Conservation (phyloP, 1,140 invertebrate genomes). For the Penaeus japonicus region DNA sequence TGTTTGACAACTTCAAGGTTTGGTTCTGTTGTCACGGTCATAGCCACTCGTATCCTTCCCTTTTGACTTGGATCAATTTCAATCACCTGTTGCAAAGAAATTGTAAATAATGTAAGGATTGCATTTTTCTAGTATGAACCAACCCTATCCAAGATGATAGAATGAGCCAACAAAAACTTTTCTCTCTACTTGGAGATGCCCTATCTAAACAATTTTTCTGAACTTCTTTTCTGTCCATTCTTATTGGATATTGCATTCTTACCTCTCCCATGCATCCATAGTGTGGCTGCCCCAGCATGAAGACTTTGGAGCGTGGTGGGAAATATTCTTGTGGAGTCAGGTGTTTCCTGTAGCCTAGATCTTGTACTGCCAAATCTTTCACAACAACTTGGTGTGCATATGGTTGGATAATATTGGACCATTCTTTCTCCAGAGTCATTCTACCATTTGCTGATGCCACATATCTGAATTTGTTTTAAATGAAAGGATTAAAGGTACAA, state of each 20-base stretch:
- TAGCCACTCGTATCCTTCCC: constrained; percentile 50
- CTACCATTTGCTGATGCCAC: constrained; percentile 67
- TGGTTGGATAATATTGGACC: constrained; percentile 67
- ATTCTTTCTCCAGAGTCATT: constrained; percentile 76
- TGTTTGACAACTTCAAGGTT: constrained; percentile 52
- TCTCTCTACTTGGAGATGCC: no score
- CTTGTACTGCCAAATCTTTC: constrained; percentile 69
- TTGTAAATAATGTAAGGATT: neutral
- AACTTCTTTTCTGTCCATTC: constrained; percentile 52
- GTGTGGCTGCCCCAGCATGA: constrained; percentile 79
- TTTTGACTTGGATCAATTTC: constrained; percentile 53
- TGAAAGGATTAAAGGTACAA: neutral
- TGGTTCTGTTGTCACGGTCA: constrained; percentile 41
- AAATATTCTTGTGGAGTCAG: constrained; percentile 77
- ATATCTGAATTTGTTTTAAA: constrained; percentile 62
- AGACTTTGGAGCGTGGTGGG: constrained; percentile 72
- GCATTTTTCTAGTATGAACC: no score
- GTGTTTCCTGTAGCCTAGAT: constrained; percentile 62
- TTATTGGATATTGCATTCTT: constrained; percentile 52
- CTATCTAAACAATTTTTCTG: neutral
- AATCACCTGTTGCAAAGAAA: constrained; percentile 17
- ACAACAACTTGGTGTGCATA: constrained; percentile 78
- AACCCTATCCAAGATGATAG: no score
- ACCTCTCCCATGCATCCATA: constrained; percentile 83
- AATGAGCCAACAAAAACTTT: no score